phyloP scores from a whole-genome alignment of 2,113 vertebrate species.

The Serilophus lunatus region DNA sequence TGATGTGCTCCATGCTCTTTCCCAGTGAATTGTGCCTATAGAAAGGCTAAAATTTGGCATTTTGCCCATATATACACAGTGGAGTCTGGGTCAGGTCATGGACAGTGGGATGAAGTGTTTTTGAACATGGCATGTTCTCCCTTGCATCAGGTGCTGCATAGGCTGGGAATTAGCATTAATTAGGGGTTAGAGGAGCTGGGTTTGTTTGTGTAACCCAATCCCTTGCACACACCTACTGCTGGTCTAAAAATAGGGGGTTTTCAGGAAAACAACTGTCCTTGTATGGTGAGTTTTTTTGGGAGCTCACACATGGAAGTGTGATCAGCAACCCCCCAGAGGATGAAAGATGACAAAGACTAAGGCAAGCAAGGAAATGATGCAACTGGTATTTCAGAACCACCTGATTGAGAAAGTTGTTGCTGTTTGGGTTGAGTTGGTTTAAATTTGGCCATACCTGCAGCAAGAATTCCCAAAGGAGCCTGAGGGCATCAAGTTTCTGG shows the following conservation, averaged over 20 bases:
- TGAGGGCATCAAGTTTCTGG: background rate
- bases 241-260: background rate
- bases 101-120: background rate
- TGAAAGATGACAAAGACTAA: background rate
- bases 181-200: background rate
- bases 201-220: background rate
- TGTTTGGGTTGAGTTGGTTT: background rate
- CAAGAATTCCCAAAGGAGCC: background rate
- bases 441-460: background rate
- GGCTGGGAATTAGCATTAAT: background rate
- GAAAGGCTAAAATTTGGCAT: background rate
- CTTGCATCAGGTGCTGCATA: background rate
- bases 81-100: background rate
- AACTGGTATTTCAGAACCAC: background rate
- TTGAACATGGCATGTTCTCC: background rate
- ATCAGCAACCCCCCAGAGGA: background rate
- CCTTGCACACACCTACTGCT: background rate
- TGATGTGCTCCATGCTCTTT: background rate
- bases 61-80: fast-evolving
- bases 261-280: background rate
- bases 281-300: background rate
- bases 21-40: background rate
- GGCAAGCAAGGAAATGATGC: background rate
- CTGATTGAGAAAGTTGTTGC: background rate
- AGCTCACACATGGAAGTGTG: background rate